phyloP scores from a whole-genome alignment of 2,797 vertebrate species.

The Megaceryle alcyon region DNA sequence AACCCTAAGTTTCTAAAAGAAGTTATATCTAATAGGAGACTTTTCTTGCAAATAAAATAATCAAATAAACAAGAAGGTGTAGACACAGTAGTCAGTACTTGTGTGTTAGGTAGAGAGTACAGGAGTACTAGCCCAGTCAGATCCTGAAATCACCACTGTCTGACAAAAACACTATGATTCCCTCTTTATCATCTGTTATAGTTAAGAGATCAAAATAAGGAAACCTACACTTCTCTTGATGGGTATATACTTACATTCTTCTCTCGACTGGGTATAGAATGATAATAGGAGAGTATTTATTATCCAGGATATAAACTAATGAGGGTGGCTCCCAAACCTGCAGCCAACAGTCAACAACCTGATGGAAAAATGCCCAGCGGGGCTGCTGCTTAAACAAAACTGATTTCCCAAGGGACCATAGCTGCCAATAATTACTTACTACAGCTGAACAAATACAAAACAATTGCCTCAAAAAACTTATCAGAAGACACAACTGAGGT shows the following conservation, averaged over 20 bases:
- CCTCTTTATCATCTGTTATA: neutral
- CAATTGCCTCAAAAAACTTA: neutral
- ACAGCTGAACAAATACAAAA: neutral
- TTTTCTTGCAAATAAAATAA: neutral
- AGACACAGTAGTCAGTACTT: neutral
- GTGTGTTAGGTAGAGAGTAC: neutral
- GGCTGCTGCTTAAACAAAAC: neutral
- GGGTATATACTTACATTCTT: neutral
- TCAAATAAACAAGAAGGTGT: neutral
- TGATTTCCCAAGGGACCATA: neutral
- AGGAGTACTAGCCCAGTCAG: neutral
- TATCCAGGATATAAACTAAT: neutral
- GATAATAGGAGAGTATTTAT: neutral
- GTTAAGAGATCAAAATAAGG: neutral
- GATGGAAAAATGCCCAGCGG: neutral
- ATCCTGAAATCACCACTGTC: neutral
- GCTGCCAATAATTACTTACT: neutral
- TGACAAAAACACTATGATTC: neutral
- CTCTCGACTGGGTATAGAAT: neutral
- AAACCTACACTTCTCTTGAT: neutral
- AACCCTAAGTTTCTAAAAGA: neutral
- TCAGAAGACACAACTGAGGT: neutral
- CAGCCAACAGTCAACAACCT: neutral
- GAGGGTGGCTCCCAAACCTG: neutral
- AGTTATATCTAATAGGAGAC: neutral